Evolutionary conservation across 2,113 vertebrate species (phyloP).

Genomic region (Ivindomyrus marchei): DNA sequence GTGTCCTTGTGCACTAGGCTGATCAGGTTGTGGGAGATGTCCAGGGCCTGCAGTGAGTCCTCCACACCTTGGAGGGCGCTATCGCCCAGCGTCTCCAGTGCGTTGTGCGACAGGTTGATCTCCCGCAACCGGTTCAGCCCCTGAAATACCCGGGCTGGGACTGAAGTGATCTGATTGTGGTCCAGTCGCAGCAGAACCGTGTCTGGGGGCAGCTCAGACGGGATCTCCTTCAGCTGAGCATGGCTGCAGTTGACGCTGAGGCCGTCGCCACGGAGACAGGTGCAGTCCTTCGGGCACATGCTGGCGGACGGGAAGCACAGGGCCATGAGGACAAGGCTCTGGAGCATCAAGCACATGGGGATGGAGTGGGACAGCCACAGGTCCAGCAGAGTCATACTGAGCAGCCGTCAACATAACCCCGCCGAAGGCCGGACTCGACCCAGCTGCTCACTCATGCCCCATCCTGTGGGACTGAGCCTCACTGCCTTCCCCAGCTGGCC

Average conservation of each 20-base stretch:
- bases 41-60: constrained; percentile 84
- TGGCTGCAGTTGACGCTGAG: constrained; percentile 93
- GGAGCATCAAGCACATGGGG: constrained; percentile 96
- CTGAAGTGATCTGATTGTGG: constrained; percentile 91
- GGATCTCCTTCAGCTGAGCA: constrained; percentile 93
- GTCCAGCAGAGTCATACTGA: constrained; percentile 96
- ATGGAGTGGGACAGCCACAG: constrained; percentile 94
- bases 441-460: constrained; percentile 44
- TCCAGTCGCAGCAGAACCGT: constrained; percentile 87
- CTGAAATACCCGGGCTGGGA: constrained; percentile 91
- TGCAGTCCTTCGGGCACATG: constrained; percentile 96
- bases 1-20: constrained; percentile 91
- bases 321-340: constrained; percentile 97
- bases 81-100: constrained; percentile 88
- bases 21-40: constrained; percentile 93
- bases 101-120: constrained; percentile 94
- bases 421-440: constrained; percentile 67
- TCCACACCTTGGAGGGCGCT: constrained; percentile 88
- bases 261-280: constrained; percentile 81
- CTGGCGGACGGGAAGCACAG: constrained; percentile 96
- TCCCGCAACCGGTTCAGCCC: constrained; percentile 82
- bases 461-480: constrained; percentile 34
- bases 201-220: constrained; percentile 83
- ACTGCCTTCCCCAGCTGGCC: constrained; percentile 20
- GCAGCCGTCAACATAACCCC: constrained; percentile 78